Conservation (phyloP, 2,888 invertebrate species). For the Drosophila falleni region DNA sequence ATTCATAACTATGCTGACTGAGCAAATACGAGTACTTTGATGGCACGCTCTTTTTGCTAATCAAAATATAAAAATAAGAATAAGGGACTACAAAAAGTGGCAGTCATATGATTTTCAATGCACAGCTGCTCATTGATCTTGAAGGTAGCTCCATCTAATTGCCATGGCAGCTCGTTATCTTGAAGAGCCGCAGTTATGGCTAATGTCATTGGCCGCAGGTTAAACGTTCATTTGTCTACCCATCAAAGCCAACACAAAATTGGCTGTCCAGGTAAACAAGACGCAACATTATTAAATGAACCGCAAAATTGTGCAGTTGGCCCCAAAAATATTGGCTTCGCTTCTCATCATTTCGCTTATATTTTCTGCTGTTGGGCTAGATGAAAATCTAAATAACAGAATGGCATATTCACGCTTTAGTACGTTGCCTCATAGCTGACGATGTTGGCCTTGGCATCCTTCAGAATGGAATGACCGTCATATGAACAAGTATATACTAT, state of each 20-base stretch:
- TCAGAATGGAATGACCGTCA: constrained; percentile 24
- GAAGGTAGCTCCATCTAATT: constrained; percentile 54
- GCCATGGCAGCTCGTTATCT: constrained; percentile 76
- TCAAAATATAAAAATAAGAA: constrained; percentile 31
- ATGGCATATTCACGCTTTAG: constrained; percentile 37
- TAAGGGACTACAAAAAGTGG: constrained; percentile 14
- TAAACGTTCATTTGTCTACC: constrained; percentile 47
- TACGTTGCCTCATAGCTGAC: constrained; percentile 9
- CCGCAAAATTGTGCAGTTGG: constrained; percentile 78
- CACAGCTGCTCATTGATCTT: constrained; percentile 14
- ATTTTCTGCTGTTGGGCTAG: constrained; percentile 20
- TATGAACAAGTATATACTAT: constrained; percentile 2
- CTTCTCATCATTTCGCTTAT: neutral
- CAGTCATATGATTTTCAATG: constrained; percentile 49
- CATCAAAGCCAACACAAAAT: constrained; percentile 49
- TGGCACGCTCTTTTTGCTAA: constrained; percentile 50
- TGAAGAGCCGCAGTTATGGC: constrained; percentile 50
- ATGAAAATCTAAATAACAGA: constrained; percentile 64
- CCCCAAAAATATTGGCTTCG: constrained; percentile 15
- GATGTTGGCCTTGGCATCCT: constrained; percentile 38
- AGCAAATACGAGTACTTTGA: constrained; percentile 41
- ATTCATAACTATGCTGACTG: constrained; percentile 65
- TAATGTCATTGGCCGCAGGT: constrained; percentile 72
- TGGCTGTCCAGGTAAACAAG: constrained; percentile 71
- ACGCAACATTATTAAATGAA: constrained; percentile 78